phyloP scores from a whole-genome alignment of 2,113 vertebrate species.

The Colistium nudipinnis region DNA sequence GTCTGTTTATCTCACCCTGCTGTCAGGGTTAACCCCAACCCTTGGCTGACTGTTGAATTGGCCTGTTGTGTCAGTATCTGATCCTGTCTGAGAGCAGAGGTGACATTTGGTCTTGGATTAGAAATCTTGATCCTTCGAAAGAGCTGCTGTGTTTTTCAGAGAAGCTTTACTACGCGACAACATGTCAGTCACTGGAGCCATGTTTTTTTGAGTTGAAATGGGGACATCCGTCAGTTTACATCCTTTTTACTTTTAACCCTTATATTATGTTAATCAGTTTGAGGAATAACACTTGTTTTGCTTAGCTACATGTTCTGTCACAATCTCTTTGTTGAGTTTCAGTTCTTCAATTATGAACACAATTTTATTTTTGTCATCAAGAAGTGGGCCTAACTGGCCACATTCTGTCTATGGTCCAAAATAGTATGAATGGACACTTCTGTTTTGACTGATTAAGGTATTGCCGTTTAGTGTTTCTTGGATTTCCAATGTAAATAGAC shows the following conservation, averaged over 20 bases:
- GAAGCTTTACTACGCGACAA: constrained; percentile 22
- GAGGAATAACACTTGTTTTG: neutral
- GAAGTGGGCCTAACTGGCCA: neutral
- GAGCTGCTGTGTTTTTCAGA: constrained; percentile 46
- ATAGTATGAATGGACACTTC: neutral
- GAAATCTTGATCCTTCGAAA: constrained; percentile 60
- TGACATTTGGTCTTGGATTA: constrained; percentile 72
- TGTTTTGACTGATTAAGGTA: too few relatives aligned
- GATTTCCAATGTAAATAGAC: neutral
- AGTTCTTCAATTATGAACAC: constrained; percentile 7
- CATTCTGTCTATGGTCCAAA: constrained; percentile 3
- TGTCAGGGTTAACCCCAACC: constrained; percentile 1
- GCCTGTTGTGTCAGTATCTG: constrained; percentile 20
- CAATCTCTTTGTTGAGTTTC: neutral
- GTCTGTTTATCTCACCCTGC: neutral
- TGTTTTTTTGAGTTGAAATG: neutral
- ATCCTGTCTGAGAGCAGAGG: constrained; percentile 48
- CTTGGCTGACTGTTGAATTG: constrained; percentile 30
- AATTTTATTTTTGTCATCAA: constrained; percentile 18
- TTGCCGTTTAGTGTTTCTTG: neutral
- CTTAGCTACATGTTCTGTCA: neutral
- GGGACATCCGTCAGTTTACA: constrained; percentile 21
- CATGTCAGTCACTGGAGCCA: constrained; percentile 17
- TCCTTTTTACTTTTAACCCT: neutral
- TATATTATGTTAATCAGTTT: neutral